Evolutionary conservation across 2,797 vertebrate species (phyloP).

Genomic region (Protonibea diacanthus): DNA sequence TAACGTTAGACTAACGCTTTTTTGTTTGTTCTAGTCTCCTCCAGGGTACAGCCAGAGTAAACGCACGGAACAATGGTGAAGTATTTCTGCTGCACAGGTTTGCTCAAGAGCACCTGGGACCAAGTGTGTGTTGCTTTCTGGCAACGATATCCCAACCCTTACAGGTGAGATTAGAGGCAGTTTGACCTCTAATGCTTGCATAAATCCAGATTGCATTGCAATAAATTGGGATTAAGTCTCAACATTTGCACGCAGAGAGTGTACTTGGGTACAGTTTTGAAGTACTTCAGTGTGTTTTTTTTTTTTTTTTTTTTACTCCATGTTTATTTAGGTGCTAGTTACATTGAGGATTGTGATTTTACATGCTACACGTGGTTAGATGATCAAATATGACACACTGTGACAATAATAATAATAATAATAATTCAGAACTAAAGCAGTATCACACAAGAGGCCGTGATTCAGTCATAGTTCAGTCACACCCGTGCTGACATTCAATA

Average conservation of each 20-base stretch:
- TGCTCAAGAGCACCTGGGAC: constrained; percentile 96
- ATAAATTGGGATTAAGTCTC: not conserved
- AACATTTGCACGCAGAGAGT: not conserved
- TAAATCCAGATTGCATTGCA: not conserved
- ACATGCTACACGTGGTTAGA: not conserved
- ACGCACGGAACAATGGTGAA: constrained; percentile 92
- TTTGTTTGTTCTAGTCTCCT: constrained; percentile 16
- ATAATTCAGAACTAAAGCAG: too few species aligned
- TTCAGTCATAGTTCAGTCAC: too few species aligned
- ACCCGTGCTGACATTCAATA: too few species aligned
- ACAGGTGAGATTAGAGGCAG: constrained; percentile 85
- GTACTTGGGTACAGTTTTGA: not conserved
- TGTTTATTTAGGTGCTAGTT: not conserved
- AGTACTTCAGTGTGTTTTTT: not conserved
- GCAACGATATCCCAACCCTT: constrained; percentile 96
- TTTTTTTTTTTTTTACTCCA: not conserved
- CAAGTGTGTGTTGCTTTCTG: constrained; percentile 96
- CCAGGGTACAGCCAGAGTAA: constrained; percentile 55
- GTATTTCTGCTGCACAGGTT: constrained; percentile 90
- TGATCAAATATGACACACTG: not conserved
- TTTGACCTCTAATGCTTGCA: not conserved
- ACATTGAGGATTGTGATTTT: not conserved
- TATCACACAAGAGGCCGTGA: not conserved
- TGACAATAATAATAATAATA: not conserved
- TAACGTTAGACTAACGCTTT: too few species aligned